These are phyloP conservation scores for Trachythela sp. DNA, from an alignment of 64 coral and sea anemone genomes.

Conservation along the genomic window DNA sequence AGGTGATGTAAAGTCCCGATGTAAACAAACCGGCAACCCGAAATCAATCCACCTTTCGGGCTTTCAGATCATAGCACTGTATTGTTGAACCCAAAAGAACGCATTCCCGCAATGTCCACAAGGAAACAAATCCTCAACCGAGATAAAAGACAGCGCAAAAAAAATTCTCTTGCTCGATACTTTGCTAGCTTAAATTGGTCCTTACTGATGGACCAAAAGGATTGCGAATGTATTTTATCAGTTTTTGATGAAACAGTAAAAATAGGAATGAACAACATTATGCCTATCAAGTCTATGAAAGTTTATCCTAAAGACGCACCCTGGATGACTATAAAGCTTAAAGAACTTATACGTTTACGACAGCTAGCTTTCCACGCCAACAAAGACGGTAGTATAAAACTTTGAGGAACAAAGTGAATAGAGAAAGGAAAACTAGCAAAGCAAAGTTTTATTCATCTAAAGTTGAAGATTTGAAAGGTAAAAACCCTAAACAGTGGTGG, in stretches of 20 bases:
- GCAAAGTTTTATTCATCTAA: constrained; percentile 42
- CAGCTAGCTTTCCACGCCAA: constrained; percentile 29
- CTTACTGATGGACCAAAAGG: not conserved
- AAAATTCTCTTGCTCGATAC: constrained; percentile 7
- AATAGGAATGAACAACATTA: constrained; percentile 43
- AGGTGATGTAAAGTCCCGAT: no score
- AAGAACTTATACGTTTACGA: constrained; percentile 41
- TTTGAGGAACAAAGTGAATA: constrained; percentile 25
- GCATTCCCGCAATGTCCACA: not conserved
- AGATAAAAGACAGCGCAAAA: not conserved
- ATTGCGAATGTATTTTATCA: constrained; percentile 40
- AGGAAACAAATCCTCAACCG: not conserved
- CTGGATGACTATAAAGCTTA: constrained; percentile 47
- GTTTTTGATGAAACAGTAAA: constrained; percentile 23
- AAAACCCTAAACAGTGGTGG: constrained; percentile 32
- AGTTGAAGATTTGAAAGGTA: constrained; percentile 46
- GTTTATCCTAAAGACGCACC: constrained; percentile 32
- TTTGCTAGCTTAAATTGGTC: constrained; percentile 7
- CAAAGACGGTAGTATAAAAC: constrained; percentile 26
- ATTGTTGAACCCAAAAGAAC: constrained; percentile 37
- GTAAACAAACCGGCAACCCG: no score
- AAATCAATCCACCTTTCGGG: constrained; percentile 37
- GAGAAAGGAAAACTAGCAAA: constrained; percentile 44
- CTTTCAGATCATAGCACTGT: constrained; percentile 40
- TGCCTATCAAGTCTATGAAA: constrained; percentile 37